Base-by-base conservation (phyloP, 2,888 invertebrate species). In the Nowickia ferox region DNA sequence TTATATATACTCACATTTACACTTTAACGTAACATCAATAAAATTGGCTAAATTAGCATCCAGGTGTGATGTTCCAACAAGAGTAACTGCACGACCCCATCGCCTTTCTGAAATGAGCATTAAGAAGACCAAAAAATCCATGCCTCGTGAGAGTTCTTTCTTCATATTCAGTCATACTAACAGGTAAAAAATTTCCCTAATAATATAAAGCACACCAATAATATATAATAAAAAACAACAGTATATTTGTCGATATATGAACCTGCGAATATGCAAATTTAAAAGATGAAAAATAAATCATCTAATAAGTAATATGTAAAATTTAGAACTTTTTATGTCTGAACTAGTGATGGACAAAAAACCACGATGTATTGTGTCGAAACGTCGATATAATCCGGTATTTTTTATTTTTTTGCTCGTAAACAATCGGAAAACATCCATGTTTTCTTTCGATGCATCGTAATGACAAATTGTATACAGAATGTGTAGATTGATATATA, bases 91-190 rank as follows among this genome's bases (percentile, higher is more conserved):
- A 89, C 94, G 97, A 89, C 97, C 98, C 88, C 94, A 97, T 88
- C 95, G 97, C 87, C 95, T 97, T 93, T 97, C 98, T 87, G 97
- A 97, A 93, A 94, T 97, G 92, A 96, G 96, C 94, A 95, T 96
- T 92, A 95, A 95, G 93, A 96, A 96, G 94, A 96, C 96, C 93
- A 95, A 96, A 94, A 97, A 97, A 93, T 97, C 98, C 90, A 97
- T 98, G 91, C 98, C 98, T 89, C 96, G 96, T 92, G 97, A 96
- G 91, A 96, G 96, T 93, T 97, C 98, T 90, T 96, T 98, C 94
- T 98, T 98, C 95, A 95, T 98, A 94, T 97, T 98, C 95, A 96
- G 97, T 92, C 95, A 96, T 94, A 96, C 95, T 90, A 98, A 98
- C 96, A 97, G 96, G 97, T 98, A 96, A 95, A 68, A 61, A 71